Percentiles rank a stretch among this genome's conserved stretches.
Conservation (phyloP, 2,113 vertebrate species). For the Vicugna pacos region DNA sequence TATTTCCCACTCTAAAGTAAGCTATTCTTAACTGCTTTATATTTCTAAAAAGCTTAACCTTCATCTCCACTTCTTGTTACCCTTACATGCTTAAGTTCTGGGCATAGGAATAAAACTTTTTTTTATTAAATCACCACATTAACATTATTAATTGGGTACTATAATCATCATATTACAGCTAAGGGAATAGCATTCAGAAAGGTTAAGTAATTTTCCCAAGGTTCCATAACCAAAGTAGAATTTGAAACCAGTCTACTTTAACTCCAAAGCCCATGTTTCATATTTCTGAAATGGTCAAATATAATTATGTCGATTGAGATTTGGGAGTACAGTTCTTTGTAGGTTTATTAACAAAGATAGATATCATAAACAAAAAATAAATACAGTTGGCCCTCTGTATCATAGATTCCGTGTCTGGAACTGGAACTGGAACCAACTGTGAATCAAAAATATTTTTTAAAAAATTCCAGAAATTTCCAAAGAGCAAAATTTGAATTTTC, state of each 20-base stretch:
- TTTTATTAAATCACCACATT: not conserved
- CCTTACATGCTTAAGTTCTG: not conserved
- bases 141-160: not conserved
- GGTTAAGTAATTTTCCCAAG: not conserved
- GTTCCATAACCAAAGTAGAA: not conserved
- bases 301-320: slow-evolving; percentile 1
- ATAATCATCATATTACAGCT: slow-evolving; percentile 20
- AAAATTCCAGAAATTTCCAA: too few species aligned
- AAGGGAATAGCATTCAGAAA: not conserved
- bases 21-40: not conserved
- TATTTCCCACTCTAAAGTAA: not conserved
- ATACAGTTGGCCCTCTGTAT: not conserved
- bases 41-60: slow-evolving; percentile 30
- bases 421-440: too few species aligned
- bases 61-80: slow-evolving; percentile 32
- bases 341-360: slow-evolving; percentile 16
- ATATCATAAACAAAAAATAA: slow-evolving; percentile 29
- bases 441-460: too few species aligned
- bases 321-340: not conserved
- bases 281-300: slow-evolving; percentile 26
- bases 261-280: not conserved
- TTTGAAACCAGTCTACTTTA: slow-evolving; percentile 40
- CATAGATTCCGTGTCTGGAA: too few species aligned
- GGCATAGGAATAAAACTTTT: not conserved
- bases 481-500: too few species aligned